phyloP scores from a whole-genome alignment of 2,888 invertebrate genomes.

The Eilema depressum region DNA sequence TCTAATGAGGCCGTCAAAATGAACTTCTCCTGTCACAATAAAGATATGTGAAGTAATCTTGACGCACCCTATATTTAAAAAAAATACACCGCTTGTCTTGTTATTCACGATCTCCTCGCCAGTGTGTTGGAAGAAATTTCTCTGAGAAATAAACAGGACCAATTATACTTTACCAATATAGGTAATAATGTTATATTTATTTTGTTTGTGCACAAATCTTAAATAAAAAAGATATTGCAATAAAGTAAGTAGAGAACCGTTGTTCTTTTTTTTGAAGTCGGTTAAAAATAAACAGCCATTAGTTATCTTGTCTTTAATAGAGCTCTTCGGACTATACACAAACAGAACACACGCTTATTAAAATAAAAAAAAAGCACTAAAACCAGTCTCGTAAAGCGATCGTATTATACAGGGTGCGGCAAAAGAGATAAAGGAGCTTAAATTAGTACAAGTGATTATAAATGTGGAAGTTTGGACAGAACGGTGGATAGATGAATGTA shows the following conservation, averaged over 20 bases:
- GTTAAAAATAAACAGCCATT: conserved; percentile 4
- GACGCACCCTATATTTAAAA: no score
- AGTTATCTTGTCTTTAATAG: conserved; percentile 3
- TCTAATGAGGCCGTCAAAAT: no score
- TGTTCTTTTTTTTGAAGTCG: not conserved
- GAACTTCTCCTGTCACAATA: no score
- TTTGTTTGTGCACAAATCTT: no score
- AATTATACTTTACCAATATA: no score
- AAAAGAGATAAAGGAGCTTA: not conserved
- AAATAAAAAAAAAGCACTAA: not conserved
- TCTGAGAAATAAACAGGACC: no score
- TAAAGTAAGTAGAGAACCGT: not conserved
- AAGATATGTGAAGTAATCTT: no score
- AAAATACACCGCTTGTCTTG: no score
- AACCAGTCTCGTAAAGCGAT: conserved; percentile 1
- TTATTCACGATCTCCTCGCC: no score
- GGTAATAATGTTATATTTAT: no score
- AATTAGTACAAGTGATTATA: not conserved
- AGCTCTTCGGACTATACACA: conserved; percentile 6
- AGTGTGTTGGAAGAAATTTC: no score
- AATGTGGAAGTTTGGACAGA: not conserved
- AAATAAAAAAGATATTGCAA: not conserved
- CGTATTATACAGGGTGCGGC: not conserved
- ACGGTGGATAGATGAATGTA: not conserved
- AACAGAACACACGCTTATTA: not conserved